Conservation (phyloP, 2,888 invertebrate genomes). For the Ephialtes manifestator region DNA sequence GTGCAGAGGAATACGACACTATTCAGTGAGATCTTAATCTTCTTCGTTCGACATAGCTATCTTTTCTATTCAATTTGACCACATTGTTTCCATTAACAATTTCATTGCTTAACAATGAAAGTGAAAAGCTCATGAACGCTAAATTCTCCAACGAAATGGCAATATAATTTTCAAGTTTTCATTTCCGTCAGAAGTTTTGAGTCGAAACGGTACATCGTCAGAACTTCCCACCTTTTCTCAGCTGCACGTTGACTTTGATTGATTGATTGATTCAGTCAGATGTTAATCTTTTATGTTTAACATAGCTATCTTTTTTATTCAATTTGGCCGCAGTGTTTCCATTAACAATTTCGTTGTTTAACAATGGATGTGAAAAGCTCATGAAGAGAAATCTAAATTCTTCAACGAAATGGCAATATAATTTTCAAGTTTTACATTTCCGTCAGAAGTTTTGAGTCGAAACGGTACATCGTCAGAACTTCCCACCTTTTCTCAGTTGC, state of each 20-base stretch:
- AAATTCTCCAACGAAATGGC: too few species aligned
- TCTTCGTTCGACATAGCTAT: slow-evolving; percentile 41
- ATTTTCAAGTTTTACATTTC: too few species aligned
- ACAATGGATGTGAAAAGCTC: not conserved
- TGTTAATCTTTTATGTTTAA: slow-evolving; percentile 44
- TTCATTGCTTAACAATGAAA: slow-evolving; percentile 51
- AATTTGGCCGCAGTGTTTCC: slow-evolving; percentile 77
- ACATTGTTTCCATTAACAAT: slow-evolving; percentile 78
- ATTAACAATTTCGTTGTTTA: slow-evolving; percentile 75
- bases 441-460: too few species aligned
- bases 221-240: slow-evolving; percentile 32
- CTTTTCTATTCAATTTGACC: slow-evolving; percentile 78
- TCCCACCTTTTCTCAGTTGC: slow-evolving; percentile 30
- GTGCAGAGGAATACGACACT: slow-evolving; percentile 51
- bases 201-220: slow-evolving; percentile 52
- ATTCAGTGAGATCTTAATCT: slow-evolving; percentile 59
- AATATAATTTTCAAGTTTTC: too few species aligned
- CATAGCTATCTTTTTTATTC: slow-evolving; percentile 74
- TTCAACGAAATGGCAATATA: too few species aligned
- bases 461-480: slow-evolving; percentile 50
- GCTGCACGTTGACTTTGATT: slow-evolving; percentile 60
- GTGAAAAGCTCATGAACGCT: not conserved
- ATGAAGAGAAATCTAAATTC: not conserved
- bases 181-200: too few species aligned
- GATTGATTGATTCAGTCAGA: slow-evolving; percentile 59